Evolutionary conservation across 2,888 invertebrate genomes (phyloP), one percentile per base, ranked within the genome.

Genomic region (Lepidonotus clava): DNA sequence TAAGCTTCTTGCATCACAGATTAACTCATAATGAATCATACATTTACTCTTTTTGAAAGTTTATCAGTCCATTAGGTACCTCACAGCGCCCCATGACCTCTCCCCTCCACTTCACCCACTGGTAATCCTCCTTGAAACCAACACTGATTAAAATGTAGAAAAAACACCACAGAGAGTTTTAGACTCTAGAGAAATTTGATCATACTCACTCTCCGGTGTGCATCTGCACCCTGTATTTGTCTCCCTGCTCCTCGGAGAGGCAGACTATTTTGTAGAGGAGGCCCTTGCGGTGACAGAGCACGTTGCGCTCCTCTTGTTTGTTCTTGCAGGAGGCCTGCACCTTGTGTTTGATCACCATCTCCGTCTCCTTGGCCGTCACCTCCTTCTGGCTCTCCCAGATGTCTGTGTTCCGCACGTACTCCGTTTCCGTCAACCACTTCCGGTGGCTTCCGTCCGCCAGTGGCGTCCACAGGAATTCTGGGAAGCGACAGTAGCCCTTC

Each of bases 381-480:
- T 87, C 87, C 80, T 86, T 88, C 86, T 88, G 87, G 14, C 76
- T 87, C 77, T 85, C 87, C 89, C 89, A 89, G 46, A 38, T 85
- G 46, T 88, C 88, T 41, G 88, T 85, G 80, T 89, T 88, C 46
- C 66, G 83, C 83, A 85, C 61, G 85, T 88, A 87, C 32, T 86
- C 86, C 32, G 89, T 89, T 51, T 86, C 61, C 28, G 88, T 87
- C 71, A 86, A n/a, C 89, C 89, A 89, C 66, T 84, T 88, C 80
- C 89, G 86, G 71, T 80, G 76, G 2, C 51, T 83, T 6, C 84
- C 84, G 38, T 84, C 85, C 46, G 80, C 76, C 14, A 77, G 71
- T 8, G 87, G 86, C 36, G 77, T 46, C 89, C 89, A 89, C 11
- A 89, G 76, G 76, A 89, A 87, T 32, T 76, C 34, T 34, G 89